A percentile compares a stretch with the other conserved stretches of the same genome.
phyloP scores from a whole-genome alignment of 1,140 invertebrate species.

The Brachionus rotundiformis region DNA sequence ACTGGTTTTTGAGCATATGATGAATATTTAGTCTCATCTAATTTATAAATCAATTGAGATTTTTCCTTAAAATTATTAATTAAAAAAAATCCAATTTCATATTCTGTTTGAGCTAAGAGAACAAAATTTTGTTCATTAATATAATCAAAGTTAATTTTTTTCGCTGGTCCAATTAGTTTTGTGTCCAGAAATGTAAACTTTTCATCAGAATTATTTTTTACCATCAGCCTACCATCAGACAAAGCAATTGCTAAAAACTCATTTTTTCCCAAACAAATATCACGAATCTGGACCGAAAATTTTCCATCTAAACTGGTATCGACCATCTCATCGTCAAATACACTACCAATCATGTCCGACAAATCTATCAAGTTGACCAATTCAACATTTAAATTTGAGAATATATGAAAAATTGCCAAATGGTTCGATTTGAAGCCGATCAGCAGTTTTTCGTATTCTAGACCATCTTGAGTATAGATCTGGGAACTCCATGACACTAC shows the following conservation, averaged over 20 bases:
- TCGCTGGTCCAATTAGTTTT: background rate
- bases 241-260: background rate
- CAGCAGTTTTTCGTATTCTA: background rate
- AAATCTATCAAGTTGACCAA: background rate
- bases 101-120: background rate
- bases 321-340: background rate
- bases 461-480: background rate
- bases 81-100: slow-evolving; percentile 5
- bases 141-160: background rate
- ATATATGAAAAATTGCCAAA: background rate
- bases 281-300: background rate
- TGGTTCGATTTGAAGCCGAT: slow-evolving; percentile 25
- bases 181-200: background rate
- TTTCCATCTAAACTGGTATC: background rate
- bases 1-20: background rate
- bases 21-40: background rate
- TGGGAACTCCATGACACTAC: background rate
- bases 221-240: background rate
- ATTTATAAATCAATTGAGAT: background rate
- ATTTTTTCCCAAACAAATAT: background rate
- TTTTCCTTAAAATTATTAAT: background rate
- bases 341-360: background rate
- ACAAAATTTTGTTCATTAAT: background rate
- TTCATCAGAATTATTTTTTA: background rate
- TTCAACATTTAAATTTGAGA: background rate